These are phyloP conservation scores for Scaptomyza parva DNA, from an alignment of 2,888 invertebrate species.

Conservation along the genomic window DNA sequence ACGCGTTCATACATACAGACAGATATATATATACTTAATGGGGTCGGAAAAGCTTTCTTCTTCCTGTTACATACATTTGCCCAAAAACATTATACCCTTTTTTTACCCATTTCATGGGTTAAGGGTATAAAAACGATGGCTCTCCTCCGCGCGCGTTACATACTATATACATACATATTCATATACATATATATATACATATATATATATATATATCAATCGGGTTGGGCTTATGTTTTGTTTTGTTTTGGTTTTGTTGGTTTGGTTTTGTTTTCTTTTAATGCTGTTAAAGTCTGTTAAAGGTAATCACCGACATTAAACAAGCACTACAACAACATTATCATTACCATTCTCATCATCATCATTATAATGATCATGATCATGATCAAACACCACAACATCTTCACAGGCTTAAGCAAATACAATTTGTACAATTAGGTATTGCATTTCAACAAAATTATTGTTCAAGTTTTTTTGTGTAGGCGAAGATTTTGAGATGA, in stretches of 20 bases:
- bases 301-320: slow-evolving; percentile 77
- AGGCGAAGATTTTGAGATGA: slow-evolving; percentile 25
- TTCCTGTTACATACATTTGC: too few relatives aligned
- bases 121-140: slow-evolving; percentile 62
- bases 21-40: too few relatives aligned
- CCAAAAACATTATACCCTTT: too few relatives aligned
- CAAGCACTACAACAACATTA: slow-evolving; percentile 53
- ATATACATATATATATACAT: slow-evolving; percentile 10
- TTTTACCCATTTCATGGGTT: too few relatives aligned
- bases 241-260: slow-evolving; percentile 45
- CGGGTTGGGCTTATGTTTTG: slow-evolving; percentile 36
- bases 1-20: too few relatives aligned
- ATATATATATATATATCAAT: slow-evolving; percentile 20
- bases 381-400: slow-evolving; percentile 53
- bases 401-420: slow-evolving; percentile 63
- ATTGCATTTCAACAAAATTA: slow-evolving; percentile 79
- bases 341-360: slow-evolving; percentile 28
- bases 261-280: slow-evolving; percentile 34
- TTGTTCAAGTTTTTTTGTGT: slow-evolving; percentile 47
- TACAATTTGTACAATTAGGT: slow-evolving; percentile 54
- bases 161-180: slow-evolving; percentile 8
- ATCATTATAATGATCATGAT: slow-evolving; percentile 28
- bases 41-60: too few relatives aligned
- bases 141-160: slow-evolving; percentile 37
- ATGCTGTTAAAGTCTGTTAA: slow-evolving; percentile 59